These are phyloP conservation scores for Epinephelus moara DNA, from an alignment of 2,113 vertebrate genomes.

Conservation along the genomic window DNA sequence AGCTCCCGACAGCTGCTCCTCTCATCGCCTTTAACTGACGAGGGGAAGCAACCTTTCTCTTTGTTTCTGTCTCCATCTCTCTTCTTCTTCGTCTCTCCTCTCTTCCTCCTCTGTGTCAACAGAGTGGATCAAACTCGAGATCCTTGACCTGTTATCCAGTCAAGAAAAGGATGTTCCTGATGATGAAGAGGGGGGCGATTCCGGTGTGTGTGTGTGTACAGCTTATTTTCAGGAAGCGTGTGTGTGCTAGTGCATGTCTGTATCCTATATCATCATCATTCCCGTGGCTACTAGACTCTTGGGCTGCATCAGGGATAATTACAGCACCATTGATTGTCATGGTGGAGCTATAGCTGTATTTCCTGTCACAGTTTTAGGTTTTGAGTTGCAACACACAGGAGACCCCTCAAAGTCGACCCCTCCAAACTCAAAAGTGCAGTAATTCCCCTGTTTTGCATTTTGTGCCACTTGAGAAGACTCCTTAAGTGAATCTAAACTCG, in stretches of 20 bases:
- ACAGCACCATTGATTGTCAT: conserved; percentile 59
- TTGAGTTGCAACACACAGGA: conserved; percentile 61
- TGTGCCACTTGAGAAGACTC: conserved; percentile 31
- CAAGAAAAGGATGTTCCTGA: conserved; percentile 33
- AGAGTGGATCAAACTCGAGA: conserved; percentile 25
- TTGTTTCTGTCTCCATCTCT: conserved; percentile 23
- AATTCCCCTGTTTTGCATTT: conserved; percentile 50
- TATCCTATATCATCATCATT: conserved; percentile 46
- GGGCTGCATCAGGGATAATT: conserved; percentile 64
- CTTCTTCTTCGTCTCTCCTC: neutral
- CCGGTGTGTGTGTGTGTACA: neutral
- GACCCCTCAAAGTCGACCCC: conserved; percentile 34
- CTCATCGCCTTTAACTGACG: conserved; percentile 68
- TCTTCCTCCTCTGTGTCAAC: conserved; percentile 53
- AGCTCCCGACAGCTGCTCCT: conserved; percentile 77
- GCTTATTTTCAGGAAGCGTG: conserved; percentile 31
- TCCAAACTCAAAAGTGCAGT: conserved; percentile 33
- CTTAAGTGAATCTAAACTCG: conserved; percentile 31
- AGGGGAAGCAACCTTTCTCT: conserved; percentile 30
- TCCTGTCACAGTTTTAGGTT: conserved; percentile 58
- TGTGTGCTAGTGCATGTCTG: conserved; percentile 22
- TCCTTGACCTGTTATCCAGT: conserved; percentile 47
- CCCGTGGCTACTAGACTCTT: conserved; percentile 25
- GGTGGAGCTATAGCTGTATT: conserved; percentile 52
- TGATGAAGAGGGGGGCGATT: neutral